These are phyloP conservation scores for Acyrthosiphon pisum DNA, from an alignment of 1,140 invertebrate genomes.

Conservation along the genomic window DNA sequence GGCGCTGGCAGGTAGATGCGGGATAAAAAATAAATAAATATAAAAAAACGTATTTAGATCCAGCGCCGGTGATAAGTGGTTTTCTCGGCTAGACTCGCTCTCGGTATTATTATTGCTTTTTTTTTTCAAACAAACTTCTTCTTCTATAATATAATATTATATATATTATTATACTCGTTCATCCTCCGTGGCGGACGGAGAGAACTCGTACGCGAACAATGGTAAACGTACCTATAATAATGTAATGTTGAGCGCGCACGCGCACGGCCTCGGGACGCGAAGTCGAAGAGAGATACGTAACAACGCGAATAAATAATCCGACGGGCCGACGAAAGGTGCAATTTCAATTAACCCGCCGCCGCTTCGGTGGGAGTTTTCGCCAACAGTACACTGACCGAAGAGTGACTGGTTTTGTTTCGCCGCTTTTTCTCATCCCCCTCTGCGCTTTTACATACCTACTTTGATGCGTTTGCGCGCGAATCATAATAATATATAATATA, in stretches of 20 bases:
- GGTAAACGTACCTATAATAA: neutral
- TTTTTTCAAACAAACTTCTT: slow-evolving; percentile 27
- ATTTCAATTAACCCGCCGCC: slow-evolving; percentile 49
- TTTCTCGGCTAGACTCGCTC: slow-evolving; percentile 50
- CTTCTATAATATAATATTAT: neutral
- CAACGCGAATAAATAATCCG: slow-evolving; percentile 46
- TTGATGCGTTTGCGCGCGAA: neutral
- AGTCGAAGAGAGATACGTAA: neutral
- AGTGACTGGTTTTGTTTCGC: slow-evolving; percentile 10
- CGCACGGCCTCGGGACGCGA: neutral
- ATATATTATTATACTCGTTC: slow-evolving; percentile 1
- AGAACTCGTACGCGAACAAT: slow-evolving; percentile 44
- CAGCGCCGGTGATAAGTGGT: slow-evolving; percentile 45
- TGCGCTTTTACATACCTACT: neutral
- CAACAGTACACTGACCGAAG: slow-evolving; percentile 32
- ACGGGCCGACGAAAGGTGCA: slow-evolving; percentile 52
- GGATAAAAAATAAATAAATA: slow-evolving; percentile 49
- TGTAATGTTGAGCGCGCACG: neutral
- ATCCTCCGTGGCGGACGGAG: neutral
- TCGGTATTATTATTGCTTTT: neutral
- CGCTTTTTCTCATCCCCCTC: neutral
- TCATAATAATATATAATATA: neutral
- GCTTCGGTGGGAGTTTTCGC: slow-evolving; percentile 32
- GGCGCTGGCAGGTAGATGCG: slow-evolving; percentile 37
- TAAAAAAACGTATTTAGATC: slow-evolving; percentile 47